Conservation (phyloP, 2,113 vertebrate species). For the Lepus americanus region DNA sequence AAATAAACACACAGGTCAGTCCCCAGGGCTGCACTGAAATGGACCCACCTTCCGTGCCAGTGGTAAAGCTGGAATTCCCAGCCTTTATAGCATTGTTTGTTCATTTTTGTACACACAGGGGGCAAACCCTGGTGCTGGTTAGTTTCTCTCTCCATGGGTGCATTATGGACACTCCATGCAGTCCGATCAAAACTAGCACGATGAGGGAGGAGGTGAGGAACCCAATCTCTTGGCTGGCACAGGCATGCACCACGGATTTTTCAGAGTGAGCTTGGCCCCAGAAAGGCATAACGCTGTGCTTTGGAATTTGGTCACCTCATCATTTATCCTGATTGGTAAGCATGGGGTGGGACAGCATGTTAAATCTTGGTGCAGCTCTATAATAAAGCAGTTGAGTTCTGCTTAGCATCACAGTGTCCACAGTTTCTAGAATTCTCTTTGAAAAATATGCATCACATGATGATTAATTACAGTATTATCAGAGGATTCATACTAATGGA, state of each 20-base stretch:
- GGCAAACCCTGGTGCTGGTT: not conserved
- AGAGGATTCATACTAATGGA: constrained; percentile 23
- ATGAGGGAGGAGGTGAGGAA: not conserved
- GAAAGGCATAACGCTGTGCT: not conserved
- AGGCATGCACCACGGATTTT: not conserved
- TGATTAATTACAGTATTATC: constrained; percentile 50
- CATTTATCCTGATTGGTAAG: constrained; percentile 46
- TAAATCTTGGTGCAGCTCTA: not conserved
- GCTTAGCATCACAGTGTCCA: constrained; percentile 31
- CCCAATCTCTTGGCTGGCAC: not conserved
- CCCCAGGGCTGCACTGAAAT: not conserved
- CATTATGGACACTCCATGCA: not conserved
- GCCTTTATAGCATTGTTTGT: not conserved
- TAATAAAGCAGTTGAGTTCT: constrained; percentile 50
- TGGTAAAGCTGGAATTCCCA: not conserved
- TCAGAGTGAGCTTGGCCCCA: constrained; percentile 11
- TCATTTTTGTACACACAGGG: constrained; percentile 42
- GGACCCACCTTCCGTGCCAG: not conserved
- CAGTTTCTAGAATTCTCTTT: constrained; percentile 51
- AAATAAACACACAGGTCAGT: constrained; percentile 20
- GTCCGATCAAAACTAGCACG: constrained; percentile 25
- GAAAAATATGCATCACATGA: constrained; percentile 50
- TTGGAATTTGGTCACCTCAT: constrained; percentile 57
- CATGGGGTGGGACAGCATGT: not conserved
- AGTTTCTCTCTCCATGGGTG: constrained; percentile 39